Evolutionary conservation across 2,888 invertebrate species (phyloP).

Genomic region (Philonicus albiceps): DNA sequence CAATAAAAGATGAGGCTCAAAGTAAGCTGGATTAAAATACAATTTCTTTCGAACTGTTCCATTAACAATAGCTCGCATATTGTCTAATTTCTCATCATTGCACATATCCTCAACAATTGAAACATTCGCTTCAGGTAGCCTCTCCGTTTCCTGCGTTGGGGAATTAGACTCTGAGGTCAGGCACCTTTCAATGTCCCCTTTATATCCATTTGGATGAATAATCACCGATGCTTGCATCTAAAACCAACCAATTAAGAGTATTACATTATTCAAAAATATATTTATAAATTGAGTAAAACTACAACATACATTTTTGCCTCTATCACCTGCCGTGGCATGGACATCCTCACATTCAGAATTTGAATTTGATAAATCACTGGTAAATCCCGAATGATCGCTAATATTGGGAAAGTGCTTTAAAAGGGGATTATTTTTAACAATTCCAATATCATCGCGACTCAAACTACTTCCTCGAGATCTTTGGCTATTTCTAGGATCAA

Average conservation of each 20-base stretch:
- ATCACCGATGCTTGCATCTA: slow-evolving; percentile 74
- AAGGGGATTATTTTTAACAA: slow-evolving; percentile 82
- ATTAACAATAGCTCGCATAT: slow-evolving; percentile 69
- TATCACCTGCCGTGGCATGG: slow-evolving; percentile 50
- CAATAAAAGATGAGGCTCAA: slow-evolving; percentile 84
- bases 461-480: slow-evolving; percentile 55
- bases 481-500: slow-evolving; percentile 53
- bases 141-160: slow-evolving; percentile 66
- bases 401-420: slow-evolving; percentile 70
- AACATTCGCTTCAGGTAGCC: slow-evolving; percentile 84
- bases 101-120: slow-evolving; percentile 81
- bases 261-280: background rate
- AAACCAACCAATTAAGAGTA: slow-evolving; percentile 26
- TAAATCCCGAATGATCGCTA: slow-evolving; percentile 64
- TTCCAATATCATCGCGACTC: slow-evolving; percentile 71
- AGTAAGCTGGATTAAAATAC: slow-evolving; percentile 91
- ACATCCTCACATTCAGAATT: slow-evolving; percentile 71
- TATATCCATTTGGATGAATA: slow-evolving; percentile 69
- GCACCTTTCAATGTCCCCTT: slow-evolving; percentile 49
- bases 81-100: slow-evolving; percentile 71
- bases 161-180: slow-evolving; percentile 55
- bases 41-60: slow-evolving; percentile 80
- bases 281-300: background rate
- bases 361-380: slow-evolving; percentile 69
- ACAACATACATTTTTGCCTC: slow-evolving; percentile 58